These are phyloP conservation scores for Megaleporinus macrocephalus DNA, from an alignment of 2,113 vertebrate species.

Conservation along the genomic window DNA sequence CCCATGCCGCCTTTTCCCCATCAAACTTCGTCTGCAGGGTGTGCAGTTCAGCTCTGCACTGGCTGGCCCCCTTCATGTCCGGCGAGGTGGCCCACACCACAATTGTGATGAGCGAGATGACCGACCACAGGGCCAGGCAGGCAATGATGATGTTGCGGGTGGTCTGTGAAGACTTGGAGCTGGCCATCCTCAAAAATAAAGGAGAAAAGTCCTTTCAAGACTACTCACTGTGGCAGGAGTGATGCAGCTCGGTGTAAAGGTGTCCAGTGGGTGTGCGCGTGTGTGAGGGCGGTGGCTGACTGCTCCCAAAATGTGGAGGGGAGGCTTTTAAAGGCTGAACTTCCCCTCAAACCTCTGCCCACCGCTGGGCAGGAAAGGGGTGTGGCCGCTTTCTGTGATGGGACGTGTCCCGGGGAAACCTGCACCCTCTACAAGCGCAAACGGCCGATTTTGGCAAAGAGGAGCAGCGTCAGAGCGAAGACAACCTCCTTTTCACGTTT, in stretches of 20 bases:
- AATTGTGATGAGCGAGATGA: constrained; percentile 69
- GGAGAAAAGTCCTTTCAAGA: constrained; percentile 10
- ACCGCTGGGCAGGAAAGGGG: constrained; percentile 52
- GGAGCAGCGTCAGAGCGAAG: not conserved
- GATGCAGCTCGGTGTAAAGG: not conserved
- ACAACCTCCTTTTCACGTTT: not conserved
- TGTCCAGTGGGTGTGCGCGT: not conserved
- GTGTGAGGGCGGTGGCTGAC: not conserved
- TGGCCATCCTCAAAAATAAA: constrained; percentile 56
- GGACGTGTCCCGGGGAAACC: constrained; percentile 29
- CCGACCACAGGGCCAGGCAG: constrained; percentile 69
- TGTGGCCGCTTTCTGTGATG: constrained; percentile 50
- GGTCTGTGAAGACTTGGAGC: constrained; percentile 60
- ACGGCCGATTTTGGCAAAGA: not conserved
- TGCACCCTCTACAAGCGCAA: not conserved
- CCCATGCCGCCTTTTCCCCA: constrained; percentile 50
- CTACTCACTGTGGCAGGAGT: not conserved
- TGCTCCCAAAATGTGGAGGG: constrained; percentile 13
- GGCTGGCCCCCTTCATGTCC: constrained; percentile 60
- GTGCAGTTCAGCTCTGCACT: constrained; percentile 63
- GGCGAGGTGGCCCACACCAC: constrained; percentile 75
- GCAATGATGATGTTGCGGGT: constrained; percentile 52
- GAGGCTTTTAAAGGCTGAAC: constrained; percentile 42
- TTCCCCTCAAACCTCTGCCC: constrained; percentile 44
- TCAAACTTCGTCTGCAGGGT: constrained; percentile 42